Conservation (phyloP, 1,140 invertebrate species). For the Harpegnathos saltator region DNA sequence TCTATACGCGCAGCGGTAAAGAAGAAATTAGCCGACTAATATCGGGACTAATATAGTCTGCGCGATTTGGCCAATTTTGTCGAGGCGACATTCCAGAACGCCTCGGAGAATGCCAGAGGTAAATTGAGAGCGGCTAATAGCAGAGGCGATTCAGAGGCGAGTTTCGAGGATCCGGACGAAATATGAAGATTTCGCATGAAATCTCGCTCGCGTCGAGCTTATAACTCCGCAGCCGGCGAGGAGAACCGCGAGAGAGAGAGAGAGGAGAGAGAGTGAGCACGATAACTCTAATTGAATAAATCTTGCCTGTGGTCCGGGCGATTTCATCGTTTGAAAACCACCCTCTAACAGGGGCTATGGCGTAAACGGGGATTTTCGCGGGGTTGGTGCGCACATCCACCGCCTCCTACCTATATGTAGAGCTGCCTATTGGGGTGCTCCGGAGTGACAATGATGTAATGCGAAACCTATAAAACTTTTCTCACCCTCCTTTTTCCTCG, state of each 20-base stretch:
- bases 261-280: constrained; percentile 23
- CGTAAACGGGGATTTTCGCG: constrained; percentile 64
- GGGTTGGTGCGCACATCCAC: constrained; percentile 58
- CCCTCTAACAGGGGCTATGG: constrained; percentile 68
- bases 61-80: constrained; percentile 12
- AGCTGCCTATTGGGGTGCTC: constrained; percentile 74
- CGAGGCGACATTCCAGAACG: background rate
- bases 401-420: constrained; percentile 64
- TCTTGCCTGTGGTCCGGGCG: constrained; percentile 71
- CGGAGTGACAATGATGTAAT: constrained; percentile 79
- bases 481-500: constrained; percentile 34
- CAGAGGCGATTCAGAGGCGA: background rate
- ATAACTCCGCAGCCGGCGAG: background rate
- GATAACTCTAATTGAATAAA: constrained; percentile 78
- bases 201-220: background rate
- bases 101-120: background rate
- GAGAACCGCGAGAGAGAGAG: background rate
- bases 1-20: constrained; percentile 19
- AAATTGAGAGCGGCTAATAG: background rate
- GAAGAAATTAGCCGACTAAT: constrained; percentile 56
- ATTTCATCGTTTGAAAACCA: constrained; percentile 78
- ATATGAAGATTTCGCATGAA: constrained; percentile 7
- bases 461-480: constrained; percentile 76
- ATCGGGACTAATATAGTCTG: constrained; percentile 4
- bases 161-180: background rate